Base-by-base conservation (phyloP, 1,140 invertebrate genomes). In the Drosophila tani region DNA sequence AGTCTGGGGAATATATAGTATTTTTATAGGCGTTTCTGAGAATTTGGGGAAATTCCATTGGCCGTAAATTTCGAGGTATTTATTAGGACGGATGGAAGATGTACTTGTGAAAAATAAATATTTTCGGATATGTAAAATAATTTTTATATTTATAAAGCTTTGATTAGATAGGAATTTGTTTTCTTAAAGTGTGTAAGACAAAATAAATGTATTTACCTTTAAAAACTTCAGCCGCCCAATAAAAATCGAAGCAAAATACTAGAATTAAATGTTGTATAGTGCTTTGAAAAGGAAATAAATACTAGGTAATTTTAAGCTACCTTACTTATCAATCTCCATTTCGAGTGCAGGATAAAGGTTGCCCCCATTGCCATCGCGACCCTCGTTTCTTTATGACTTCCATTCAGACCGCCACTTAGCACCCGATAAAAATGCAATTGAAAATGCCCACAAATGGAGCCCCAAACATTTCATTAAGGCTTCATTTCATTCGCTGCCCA, bases 351-450 rank as follows among this genome's bases (percentile, higher is more conserved):
- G 4, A 11, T 19, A 56, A n/a, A 57, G 9, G 35, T 57, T 57
- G 4, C 4, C 3, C 3, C 12, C 32, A 24, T 59, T 63, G 5
- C n/a, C 35, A 64, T 4, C 15, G 11, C 24, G 35, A 55, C 53
- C 53, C 53, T 74, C 40, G 29, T 43, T 38, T 32, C 49, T 49
- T 59, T 76, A 50, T 50, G 50, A 68, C 27, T 56, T 46, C 46
- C 45, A 38, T 11, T 29, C 21, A 50, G 19, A 38, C 21, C 38
- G 32, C 53, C 75, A 82, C 59, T 83, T 86, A 75, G 51, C 83
- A 87, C 75, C 65, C 75, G 58, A 55, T 82, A 50, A 70, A 80
- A 76, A 47, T 21, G 43, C 68, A 66, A 70, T 80, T 87, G 65
- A 73, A 56, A 74, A 27, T 41, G 41, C 49, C 41, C 64, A 41